phyloP scores from a whole-genome alignment of 2,113 vertebrate species.

The Lepus europaeus region DNA sequence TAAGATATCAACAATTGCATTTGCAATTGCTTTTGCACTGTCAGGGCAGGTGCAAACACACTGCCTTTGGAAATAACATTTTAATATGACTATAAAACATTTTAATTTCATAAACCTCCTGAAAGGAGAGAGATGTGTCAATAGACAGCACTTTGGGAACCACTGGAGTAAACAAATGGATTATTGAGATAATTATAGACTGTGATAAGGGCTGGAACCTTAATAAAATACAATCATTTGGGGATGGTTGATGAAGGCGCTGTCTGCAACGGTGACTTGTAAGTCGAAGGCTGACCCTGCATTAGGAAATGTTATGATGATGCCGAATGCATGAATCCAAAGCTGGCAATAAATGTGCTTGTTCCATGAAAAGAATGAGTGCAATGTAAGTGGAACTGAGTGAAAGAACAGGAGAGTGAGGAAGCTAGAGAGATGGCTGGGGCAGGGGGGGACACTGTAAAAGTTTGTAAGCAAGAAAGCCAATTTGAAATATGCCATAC shows the following conservation, averaged over 20 bases:
- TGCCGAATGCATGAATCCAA: background rate
- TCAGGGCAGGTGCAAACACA: background rate
- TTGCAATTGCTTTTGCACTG: background rate
- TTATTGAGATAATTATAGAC: background rate
- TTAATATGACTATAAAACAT: background rate
- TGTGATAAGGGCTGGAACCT: background rate
- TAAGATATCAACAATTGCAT: background rate
- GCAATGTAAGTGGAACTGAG: background rate
- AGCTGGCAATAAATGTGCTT: background rate
- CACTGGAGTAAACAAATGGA: background rate
- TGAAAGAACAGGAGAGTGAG: background rate
- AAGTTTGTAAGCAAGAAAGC: background rate
- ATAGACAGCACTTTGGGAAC: background rate
- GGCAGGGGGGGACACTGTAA: rapidly evolving
- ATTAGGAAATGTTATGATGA: background rate
- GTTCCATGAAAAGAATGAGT: background rate
- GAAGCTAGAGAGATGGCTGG: background rate
- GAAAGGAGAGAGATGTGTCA: background rate
- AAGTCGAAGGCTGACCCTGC: background rate
- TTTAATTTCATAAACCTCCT: background rate
- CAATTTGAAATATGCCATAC: background rate
- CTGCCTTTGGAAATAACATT: background rate
- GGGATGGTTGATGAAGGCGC: background rate
- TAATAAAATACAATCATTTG: background rate
- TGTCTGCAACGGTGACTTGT: background rate